phyloP scores from a whole-genome alignment of 2,888 invertebrate species.

The Agrochola circellaris region DNA sequence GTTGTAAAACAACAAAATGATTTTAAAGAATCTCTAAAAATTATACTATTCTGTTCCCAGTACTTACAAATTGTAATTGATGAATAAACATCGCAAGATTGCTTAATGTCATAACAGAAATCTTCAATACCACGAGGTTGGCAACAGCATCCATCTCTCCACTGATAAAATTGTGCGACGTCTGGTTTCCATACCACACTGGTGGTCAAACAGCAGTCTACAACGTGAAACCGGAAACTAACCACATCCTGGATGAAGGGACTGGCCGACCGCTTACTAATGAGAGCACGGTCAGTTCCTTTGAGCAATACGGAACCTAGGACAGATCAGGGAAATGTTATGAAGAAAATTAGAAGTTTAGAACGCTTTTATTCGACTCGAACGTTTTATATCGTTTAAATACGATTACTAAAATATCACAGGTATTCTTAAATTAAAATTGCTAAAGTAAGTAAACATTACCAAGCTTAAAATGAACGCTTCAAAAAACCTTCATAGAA shows the following conservation, averaged over 20 bases:
- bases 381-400: not conserved
- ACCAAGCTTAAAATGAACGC: not conserved
- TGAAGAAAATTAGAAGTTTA: not conserved
- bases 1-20: not conserved
- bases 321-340: not conserved
- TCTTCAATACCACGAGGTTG: not conserved
- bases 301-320: constrained; percentile 23
- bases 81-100: not conserved
- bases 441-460: constrained; percentile 5
- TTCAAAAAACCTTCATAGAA: constrained; percentile 12
- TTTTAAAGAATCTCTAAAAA: too few species aligned
- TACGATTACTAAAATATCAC: not conserved
- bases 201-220: constrained; percentile 32
- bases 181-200: not conserved
- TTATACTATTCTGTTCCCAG: not conserved
- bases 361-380: not conserved
- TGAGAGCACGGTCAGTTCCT: constrained; percentile 37
- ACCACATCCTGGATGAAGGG: constrained; percentile 52
- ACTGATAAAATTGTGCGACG: constrained; percentile 32
- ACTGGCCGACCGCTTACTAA: constrained; percentile 46
- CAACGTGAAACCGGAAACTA: constrained; percentile 48
- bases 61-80: not conserved
- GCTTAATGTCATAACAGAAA: not conserved
- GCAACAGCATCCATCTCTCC: not conserved
- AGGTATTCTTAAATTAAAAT: not conserved